A percentile compares a stretch with the other conserved stretches of the same genome.
Evolutionary conservation across 2,888 invertebrate genomes (phyloP).

Genomic region (Scrobipalpa costella): DNA sequence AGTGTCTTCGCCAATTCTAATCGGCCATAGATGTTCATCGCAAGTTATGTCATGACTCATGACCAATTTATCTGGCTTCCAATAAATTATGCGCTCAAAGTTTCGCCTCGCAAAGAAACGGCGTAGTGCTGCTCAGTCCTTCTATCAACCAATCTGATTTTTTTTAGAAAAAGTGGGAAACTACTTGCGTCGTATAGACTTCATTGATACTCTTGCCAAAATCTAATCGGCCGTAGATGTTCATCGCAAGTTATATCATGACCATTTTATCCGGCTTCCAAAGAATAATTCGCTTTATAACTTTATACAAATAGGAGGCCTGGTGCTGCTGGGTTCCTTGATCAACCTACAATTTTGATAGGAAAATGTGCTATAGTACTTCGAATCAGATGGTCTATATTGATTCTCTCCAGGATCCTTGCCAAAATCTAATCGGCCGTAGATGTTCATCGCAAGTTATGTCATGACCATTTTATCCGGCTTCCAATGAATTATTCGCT

Average conservation of each 20-base stretch:
- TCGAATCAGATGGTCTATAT: too few relatives aligned
- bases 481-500: constrained; percentile 70
- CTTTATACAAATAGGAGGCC: constrained; percentile 71
- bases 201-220: too few relatives aligned
- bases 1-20: not conserved
- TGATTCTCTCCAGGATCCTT: not conserved
- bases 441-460: constrained; percentile 35
- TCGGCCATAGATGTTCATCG: not conserved
- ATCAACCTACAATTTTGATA: too few relatives aligned
- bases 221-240: not conserved
- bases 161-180: too few relatives aligned
- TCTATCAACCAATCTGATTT: too few relatives aligned
- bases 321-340: too few relatives aligned
- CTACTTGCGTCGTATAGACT: too few relatives aligned
- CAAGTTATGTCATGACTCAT: constrained; percentile 43
- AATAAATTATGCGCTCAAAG: constrained; percentile 71
- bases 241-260: constrained; percentile 45
- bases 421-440: not conserved
- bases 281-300: constrained; percentile 71
- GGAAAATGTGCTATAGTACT: too few relatives aligned
- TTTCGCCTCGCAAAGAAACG: constrained; percentile 63
- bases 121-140: too few relatives aligned
- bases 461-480: constrained; percentile 57
- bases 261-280: constrained; percentile 58
- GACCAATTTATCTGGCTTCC: constrained; percentile 58